Conservation (phyloP, 2,113 vertebrate species). For the Cacatua alba region DNA sequence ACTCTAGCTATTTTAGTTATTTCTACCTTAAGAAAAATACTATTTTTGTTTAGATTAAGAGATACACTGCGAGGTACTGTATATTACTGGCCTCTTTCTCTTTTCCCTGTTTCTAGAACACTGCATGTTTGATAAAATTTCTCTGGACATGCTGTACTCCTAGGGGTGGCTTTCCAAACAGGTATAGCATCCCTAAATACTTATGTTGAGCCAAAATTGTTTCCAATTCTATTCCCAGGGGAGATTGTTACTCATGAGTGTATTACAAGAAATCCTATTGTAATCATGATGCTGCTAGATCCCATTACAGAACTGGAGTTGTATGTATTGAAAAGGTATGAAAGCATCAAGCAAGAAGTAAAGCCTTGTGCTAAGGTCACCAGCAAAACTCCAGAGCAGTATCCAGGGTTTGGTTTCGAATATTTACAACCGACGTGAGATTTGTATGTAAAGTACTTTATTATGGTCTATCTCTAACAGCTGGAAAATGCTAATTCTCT, state of each 20-base stretch:
- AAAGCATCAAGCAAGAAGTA: not conserved
- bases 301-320: not conserved
- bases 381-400: not conserved
- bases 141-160: not conserved
- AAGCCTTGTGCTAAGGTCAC: not conserved
- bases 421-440: not conserved
- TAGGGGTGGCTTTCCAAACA: not conserved
- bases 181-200: not conserved
- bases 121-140: not conserved
- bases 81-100: accelerated
- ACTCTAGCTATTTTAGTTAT: not conserved
- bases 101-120: not conserved
- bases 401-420: not conserved
- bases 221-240: not conserved
- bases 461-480: not conserved
- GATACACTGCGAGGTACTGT: not conserved
- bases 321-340: not conserved
- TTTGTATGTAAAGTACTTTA: not conserved
- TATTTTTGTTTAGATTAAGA: not conserved
- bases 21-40: not conserved
- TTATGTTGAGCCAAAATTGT: not conserved
- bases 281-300: not conserved
- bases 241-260: not conserved
- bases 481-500: not conserved
- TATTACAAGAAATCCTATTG: not conserved